A percentile compares a stretch with the other conserved stretches of the same genome.
Evolutionary conservation across 2,888 invertebrate species (phyloP).

Genomic region (Drosophila borborema): DNA sequence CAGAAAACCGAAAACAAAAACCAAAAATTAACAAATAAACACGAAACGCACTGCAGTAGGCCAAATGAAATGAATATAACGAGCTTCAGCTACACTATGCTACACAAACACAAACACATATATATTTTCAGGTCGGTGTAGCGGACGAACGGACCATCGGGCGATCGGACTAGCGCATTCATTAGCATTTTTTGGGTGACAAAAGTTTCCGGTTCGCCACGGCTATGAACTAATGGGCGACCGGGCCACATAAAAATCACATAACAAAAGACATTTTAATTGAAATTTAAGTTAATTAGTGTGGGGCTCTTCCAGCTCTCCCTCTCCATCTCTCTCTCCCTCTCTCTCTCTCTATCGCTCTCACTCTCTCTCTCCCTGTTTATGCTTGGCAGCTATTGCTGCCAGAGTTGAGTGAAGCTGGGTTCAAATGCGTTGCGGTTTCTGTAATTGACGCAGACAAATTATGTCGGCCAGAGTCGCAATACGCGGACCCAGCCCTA

Average conservation of each 20-base stretch:
- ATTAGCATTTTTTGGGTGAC: conserved; percentile 79
- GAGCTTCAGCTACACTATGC: conserved; percentile 33
- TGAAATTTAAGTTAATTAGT: conserved; percentile 82
- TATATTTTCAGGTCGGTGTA: conserved; percentile 25
- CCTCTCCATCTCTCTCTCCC: neutral
- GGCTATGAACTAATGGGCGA: conserved; percentile 71
- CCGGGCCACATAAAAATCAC: conserved; percentile 71
- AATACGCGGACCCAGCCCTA: neutral
- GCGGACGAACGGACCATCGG: conserved; percentile 28
- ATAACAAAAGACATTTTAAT: conserved; percentile 81
- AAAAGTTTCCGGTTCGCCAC: conserved; percentile 82
- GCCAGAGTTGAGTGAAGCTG: neutral
- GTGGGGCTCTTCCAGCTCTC: conserved; percentile 46
- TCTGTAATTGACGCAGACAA: conserved; percentile 64
- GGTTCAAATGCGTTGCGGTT: conserved; percentile 39
- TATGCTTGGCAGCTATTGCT: conserved; percentile 29
- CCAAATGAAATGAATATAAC: conserved; percentile 56
- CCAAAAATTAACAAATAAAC: conserved; percentile 68
- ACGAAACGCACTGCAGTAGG: conserved; percentile 37
- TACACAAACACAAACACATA: neutral
- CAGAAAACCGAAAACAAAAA: conserved; percentile 30
- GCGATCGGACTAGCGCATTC: conserved; percentile 59
- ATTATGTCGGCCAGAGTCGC: conserved; percentile 34
- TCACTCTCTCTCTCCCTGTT: neutral
- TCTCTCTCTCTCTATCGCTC: neutral